These are phyloP conservation scores for Muraenolepis orangiensis DNA, from an alignment of 2,797 vertebrate species.

Conservation along the genomic window DNA sequence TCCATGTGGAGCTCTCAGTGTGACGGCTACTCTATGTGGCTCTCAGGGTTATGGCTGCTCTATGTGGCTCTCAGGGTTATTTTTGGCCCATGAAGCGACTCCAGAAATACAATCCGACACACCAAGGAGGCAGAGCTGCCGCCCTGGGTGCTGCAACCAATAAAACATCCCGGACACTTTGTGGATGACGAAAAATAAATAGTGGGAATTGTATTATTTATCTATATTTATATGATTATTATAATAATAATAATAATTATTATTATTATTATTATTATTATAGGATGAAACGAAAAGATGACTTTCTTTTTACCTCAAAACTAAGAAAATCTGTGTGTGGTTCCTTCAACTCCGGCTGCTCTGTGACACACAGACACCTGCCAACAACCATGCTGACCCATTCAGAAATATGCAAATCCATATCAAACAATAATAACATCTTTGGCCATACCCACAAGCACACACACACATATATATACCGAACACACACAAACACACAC, in stretches of 20 bases:
- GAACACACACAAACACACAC: neutral
- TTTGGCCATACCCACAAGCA: neutral
- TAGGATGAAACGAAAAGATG: neutral
- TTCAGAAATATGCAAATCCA: neutral
- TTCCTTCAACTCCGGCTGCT: neutral
- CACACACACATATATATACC: too few species aligned
- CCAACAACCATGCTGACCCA: neutral
- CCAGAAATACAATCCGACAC: constrained; percentile 61
- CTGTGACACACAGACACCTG: too few species aligned
- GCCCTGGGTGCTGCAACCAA: neutral
- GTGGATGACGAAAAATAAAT: neutral
- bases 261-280: too few species aligned
- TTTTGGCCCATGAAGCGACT: constrained; percentile 55
- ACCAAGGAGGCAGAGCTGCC: constrained; percentile 53
- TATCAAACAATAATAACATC: neutral
- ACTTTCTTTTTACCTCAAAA: neutral
- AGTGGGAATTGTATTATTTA: neutral
- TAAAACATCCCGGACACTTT: neutral
- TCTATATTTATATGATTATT: neutral
- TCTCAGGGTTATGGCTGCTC: too few species aligned
- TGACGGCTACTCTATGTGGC: too few species aligned
- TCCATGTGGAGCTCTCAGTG: constrained; percentile 35
- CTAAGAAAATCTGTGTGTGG: neutral
- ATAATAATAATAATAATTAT: neutral
- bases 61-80: constrained; percentile 41